Percentiles rank a stretch among this genome's conserved stretches.
These are phyloP conservation scores for Apoda limacodes DNA, from an alignment of 2,888 invertebrate genomes.

Conservation along the genomic window DNA sequence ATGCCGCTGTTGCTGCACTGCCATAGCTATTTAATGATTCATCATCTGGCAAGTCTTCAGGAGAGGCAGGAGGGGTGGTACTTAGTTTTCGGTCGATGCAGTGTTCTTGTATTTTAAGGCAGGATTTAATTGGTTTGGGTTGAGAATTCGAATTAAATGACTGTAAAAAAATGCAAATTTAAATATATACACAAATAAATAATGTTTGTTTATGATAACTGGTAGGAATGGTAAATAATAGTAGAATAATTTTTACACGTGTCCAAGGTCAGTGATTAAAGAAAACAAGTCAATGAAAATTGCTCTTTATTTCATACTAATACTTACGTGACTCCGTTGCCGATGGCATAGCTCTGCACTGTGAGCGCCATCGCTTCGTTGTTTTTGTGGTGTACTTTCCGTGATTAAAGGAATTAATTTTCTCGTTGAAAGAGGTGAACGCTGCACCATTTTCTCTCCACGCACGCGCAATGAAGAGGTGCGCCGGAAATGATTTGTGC, in stretches of 20 bases:
- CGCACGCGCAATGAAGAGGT: constrained; percentile 77
- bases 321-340: constrained; percentile 70
- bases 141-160: constrained; percentile 54
- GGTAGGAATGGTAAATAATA: not conserved
- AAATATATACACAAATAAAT: not conserved
- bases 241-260: not conserved
- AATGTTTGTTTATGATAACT: no score
- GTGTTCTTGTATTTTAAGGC: constrained; percentile 44
- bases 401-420: constrained; percentile 72
- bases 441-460: constrained; percentile 71
- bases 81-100: constrained; percentile 53
- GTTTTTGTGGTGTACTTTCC: constrained; percentile 67
- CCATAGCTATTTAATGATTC: constrained; percentile 85
- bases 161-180: constrained; percentile 34
- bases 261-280: not conserved
- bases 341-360: constrained; percentile 58
- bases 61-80: constrained; percentile 73
- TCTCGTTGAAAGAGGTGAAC: constrained; percentile 62
- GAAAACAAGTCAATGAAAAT: not conserved
- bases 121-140: constrained; percentile 48
- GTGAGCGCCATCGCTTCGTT: constrained; percentile 56
- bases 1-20: constrained; percentile 82
- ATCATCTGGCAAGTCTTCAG: constrained; percentile 76
- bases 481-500: constrained; percentile 70
- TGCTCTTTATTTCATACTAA: not conserved